A percentile compares a stretch with the other conserved stretches of the same genome.
phyloP scores from a whole-genome alignment of 2,113 vertebrate genomes.

The Hemicordylus capensis region DNA sequence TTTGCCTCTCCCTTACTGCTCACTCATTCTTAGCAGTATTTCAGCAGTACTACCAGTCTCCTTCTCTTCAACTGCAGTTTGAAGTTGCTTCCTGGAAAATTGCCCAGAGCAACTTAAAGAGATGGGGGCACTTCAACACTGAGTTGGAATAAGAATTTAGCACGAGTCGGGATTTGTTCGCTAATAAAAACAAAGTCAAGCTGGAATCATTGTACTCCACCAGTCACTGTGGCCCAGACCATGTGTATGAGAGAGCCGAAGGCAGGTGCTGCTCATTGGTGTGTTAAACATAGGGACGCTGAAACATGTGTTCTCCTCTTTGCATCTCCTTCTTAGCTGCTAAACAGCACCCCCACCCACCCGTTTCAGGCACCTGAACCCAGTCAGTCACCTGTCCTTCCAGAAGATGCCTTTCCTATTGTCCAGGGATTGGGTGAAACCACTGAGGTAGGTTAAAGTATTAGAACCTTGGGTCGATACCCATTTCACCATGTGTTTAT shows the following conservation, averaged over 20 bases:
- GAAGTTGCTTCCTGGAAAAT: neutral
- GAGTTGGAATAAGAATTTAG: too few relatives aligned
- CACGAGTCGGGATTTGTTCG: neutral
- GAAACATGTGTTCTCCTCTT: accelerated
- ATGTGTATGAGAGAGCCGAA: neutral
- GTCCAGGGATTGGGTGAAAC: slow-evolving; percentile 10
- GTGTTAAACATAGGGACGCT: neutral
- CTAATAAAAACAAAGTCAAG: neutral
- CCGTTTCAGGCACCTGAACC: slow-evolving; percentile 49
- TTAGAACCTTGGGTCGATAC: neutral
- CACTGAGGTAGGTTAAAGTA: slow-evolving; percentile 16
- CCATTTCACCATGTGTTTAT: too few relatives aligned
- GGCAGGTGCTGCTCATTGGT: neutral
- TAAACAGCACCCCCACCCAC: slow-evolving; percentile 75
- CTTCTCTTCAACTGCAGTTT: neutral
- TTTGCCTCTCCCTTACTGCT: too few relatives aligned
- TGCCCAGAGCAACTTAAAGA: neutral
- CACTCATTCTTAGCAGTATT: too few relatives aligned
- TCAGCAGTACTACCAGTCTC: neutral
- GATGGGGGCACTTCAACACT: neutral
- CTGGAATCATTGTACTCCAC: neutral
- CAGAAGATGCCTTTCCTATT: slow-evolving; percentile 1
- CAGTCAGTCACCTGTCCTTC: slow-evolving; percentile 51
- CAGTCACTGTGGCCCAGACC: neutral
- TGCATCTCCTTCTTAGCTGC: slow-evolving; percentile 46